Base-by-base conservation (phyloP, 1,140 invertebrate genomes). In the Littorina saxatilis region DNA sequence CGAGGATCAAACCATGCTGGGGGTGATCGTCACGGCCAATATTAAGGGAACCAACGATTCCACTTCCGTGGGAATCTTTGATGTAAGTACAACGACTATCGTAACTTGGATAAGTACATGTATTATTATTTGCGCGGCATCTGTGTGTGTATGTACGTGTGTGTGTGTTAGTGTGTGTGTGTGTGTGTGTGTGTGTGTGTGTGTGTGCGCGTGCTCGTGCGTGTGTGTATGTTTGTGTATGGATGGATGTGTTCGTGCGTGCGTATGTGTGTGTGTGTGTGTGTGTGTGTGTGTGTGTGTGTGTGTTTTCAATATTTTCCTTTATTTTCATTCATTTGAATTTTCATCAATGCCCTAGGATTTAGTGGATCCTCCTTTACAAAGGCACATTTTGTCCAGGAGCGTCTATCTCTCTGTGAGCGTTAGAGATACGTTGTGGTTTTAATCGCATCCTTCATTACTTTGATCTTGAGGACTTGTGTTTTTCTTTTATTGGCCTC, bases 11-110 rank as follows among this genome's bases (percentile, higher is more conserved):
- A 78, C 29, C 15, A 78, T 78, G 76, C 55, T 78, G 27, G 76
- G 76, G 13, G 58, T 78, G 17, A 66, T 78, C 58, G 29, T 78
- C 20, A 78, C 76, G 52, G 76, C 58, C 35, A 43, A 55, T 13
- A 58, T 39, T 4, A 32, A 66, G 55, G 55, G 55, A 40, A 39
- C 55, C 32, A 78, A 78, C 37, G 55, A 78, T 23, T 63, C 76
- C n/a, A 17, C 32, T 1, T 13, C 55, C 2, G 39, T 78, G 5
- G 76, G 76, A 5, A 40, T 32, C 32, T 78, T 78, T 78, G 76
- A 78, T 27, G 76, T 78, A 37, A 78, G 76, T 78, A 66, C 13
- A n/a, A n/a, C n/a, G n/a, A n/a, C n/a, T n/a, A n/a, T n/a, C n/a
- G n/a, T n/a, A n/a, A n/a, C n/a, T n/a, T n/a, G n/a, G 9, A 1